Evolutionary conservation across 1,140 invertebrate species (phyloP).

Genomic region (Matsumurasca onukii): DNA sequence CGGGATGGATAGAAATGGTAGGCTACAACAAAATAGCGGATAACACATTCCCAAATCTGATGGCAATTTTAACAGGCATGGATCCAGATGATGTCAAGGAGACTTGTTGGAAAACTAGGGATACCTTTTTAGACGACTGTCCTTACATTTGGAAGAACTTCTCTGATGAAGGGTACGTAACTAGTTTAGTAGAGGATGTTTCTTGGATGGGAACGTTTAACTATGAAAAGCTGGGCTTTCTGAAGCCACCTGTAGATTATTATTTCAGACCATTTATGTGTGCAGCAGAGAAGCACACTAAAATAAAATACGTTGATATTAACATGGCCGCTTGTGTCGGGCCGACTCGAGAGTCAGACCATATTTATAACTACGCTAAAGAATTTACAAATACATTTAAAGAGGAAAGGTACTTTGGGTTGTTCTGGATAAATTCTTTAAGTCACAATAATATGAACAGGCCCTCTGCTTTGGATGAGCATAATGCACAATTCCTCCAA

Average conservation of each 20-base stretch:
- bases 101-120: slow-evolving; percentile 52
- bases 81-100: slow-evolving; percentile 51
- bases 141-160: slow-evolving; percentile 80
- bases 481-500: slow-evolving; percentile 58
- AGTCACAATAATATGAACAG: slow-evolving; percentile 78
- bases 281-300: slow-evolving; percentile 52
- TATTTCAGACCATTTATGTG: slow-evolving; percentile 75
- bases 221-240: slow-evolving; percentile 76
- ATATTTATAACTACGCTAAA: slow-evolving; percentile 45
- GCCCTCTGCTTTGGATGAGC: slow-evolving; percentile 64
- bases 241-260: slow-evolving; percentile 76
- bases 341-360: slow-evolving; percentile 36
- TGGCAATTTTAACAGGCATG: slow-evolving; percentile 70
- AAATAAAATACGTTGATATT: slow-evolving; percentile 32
- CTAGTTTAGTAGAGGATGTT: slow-evolving; percentile 77
- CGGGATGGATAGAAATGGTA: slow-evolving; percentile 54
- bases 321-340: slow-evolving; percentile 40
- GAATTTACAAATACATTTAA: slow-evolving; percentile 58
- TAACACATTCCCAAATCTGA: slow-evolving; percentile 81
- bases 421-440: slow-evolving; percentile 77
- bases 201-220: slow-evolving; percentile 77
- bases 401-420: slow-evolving; percentile 62
- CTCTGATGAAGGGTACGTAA: slow-evolving; percentile 68
- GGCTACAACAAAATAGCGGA: slow-evolving; percentile 72
- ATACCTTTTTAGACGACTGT: slow-evolving; percentile 59